Evolutionary conservation across 1,140 invertebrate species (phyloP).

Genomic region (Psix sp.): DNA sequence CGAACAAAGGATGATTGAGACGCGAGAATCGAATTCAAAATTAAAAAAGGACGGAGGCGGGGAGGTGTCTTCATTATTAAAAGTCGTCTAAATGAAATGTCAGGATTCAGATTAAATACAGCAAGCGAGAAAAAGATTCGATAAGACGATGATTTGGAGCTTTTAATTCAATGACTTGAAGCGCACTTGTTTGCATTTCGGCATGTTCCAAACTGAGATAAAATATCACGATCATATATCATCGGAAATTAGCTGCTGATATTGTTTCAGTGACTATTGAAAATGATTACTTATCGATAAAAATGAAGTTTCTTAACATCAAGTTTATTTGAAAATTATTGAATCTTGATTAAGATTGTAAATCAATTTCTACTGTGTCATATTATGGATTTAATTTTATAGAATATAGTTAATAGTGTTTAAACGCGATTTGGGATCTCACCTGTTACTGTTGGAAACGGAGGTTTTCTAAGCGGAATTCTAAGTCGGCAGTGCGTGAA

Average conservation of each 20-base stretch:
- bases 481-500: constrained; percentile 66
- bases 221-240: too few species aligned
- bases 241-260: neutral
- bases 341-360: too few species aligned
- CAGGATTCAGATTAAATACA: constrained; percentile 53
- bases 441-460: constrained; percentile 51
- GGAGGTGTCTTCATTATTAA: constrained; percentile 55
- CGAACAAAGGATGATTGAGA: constrained; percentile 56
- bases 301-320: neutral
- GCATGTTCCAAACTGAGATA: neutral
- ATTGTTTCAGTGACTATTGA: neutral
- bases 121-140: constrained; percentile 46
- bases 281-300: neutral
- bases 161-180: constrained; percentile 49
- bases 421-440: constrained; percentile 27
- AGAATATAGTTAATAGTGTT: constrained; percentile 21
- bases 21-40: constrained; percentile 55
- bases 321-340: too few species aligned
- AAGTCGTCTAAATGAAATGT: constrained; percentile 57
- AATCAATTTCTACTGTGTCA: too few species aligned
- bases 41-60: constrained; percentile 40
- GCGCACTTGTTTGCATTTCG: constrained; percentile 40
- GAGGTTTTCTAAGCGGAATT: constrained; percentile 26
- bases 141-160: constrained; percentile 50
- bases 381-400: too few species aligned